Evolutionary conservation across 2,888 invertebrate species (phyloP), one percentile per base, ranked within the genome.

Genomic region (Cinara cedri): DNA sequence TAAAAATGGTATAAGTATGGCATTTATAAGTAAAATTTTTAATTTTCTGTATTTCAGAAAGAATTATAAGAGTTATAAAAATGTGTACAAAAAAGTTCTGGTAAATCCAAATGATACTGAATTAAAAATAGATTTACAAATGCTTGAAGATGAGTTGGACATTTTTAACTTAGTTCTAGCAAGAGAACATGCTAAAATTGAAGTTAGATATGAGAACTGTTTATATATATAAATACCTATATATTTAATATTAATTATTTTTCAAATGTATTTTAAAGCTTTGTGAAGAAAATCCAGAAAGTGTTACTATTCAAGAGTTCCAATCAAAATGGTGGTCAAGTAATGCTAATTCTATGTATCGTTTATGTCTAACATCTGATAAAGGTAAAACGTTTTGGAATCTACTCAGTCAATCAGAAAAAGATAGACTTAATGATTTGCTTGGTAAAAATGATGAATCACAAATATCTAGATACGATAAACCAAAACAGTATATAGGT

Each of bases 141-240:
- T 91, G 84, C 89, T 91, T 81, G 94, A 94, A 85, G 93, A 93
- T 82, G 88, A 88, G 81, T 86, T 94, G 81, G 90, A 91, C 71
- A 90, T 94, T 60, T 87, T 91, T 68, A 92, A 92, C 80, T 91
- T 94, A 34, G 89, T 93, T 1, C 90, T 93, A 81, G 94, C 93
- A 0, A 88, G 93, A 82, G 92, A 93, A 84, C 91, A 93, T 82
- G 93, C 94, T 8, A 92, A 92, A 85, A 89, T 93, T 84, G 89
- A 92, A 88, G 92, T 92, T 84, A 83, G 84, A 82, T 75, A 65
- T 24, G 57, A 42, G 14, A 57, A 26, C n/a, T n/a, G n/a, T n/a
- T 80, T 13, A 46, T 13, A 8, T 46, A 46, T 10, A 3, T 44
- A 44, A 9, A n/a, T 19, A 24, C n/a, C 9, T 19, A 44, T 24